phyloP scores from a whole-genome alignment of 2,113 vertebrate species.

The Tenebrosternarchus preto region DNA sequence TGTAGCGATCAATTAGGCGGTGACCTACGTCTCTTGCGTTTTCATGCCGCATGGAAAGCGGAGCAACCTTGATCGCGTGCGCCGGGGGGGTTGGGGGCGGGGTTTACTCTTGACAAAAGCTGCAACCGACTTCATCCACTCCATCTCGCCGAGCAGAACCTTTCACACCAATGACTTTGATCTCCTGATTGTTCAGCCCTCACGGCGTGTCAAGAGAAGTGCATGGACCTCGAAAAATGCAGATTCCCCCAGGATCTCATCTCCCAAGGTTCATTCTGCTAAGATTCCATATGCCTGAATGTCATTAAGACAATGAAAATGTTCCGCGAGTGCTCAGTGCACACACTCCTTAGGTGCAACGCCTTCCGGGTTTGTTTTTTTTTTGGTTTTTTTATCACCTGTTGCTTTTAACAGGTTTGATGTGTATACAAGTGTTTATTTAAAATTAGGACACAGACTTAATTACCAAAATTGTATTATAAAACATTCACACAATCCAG shows the following conservation, averaged over 20 bases:
- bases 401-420: not conserved
- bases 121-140: constrained; percentile 25
- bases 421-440: not conserved
- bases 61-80: constrained; percentile 42
- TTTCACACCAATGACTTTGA: constrained; percentile 40
- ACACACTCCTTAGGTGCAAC: not conserved
- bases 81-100: not conserved
- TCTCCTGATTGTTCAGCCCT: constrained; percentile 32
- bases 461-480: not conserved
- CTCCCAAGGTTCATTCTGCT: too few species aligned
- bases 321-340: not conserved
- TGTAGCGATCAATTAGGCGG: constrained; percentile 50
- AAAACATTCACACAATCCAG: not conserved
- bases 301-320: constrained; percentile 18
- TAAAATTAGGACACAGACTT: too few species aligned
- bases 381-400: not conserved
- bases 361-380: not conserved
- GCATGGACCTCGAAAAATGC: not conserved
- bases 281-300: constrained; percentile 34
- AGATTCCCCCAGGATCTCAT: constrained; percentile 28
- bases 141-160: constrained; percentile 39
- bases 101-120: constrained; percentile 42
- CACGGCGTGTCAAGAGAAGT: constrained; percentile 33
- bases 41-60: constrained; percentile 23
- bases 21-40: constrained; percentile 17